These are phyloP conservation scores for Origma solitaria DNA, from an alignment of 2,113 vertebrate genomes.

Conservation along the genomic window DNA sequence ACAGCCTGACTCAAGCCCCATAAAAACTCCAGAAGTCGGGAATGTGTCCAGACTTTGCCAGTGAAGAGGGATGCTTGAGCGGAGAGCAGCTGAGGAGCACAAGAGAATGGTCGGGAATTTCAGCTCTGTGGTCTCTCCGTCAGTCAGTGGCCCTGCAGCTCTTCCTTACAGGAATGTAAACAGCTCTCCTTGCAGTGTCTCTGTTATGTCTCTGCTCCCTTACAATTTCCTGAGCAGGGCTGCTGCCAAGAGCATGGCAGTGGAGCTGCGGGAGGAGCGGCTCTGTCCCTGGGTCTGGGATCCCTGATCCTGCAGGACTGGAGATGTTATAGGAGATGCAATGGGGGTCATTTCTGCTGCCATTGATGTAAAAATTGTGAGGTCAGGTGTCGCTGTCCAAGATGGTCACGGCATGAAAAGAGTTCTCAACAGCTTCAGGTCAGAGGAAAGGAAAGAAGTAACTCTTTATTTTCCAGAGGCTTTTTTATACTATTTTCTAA, in stretches of 20 bases:
- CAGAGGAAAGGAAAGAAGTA: too few relatives aligned
- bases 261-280: neutral
- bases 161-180: conserved; percentile 76
- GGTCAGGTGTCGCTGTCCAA: too few relatives aligned
- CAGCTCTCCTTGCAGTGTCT: conserved; percentile 60
- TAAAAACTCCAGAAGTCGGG: neutral
- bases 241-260: conserved; percentile 51
- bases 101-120: neutral
- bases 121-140: neutral
- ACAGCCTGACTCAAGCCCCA: neutral
- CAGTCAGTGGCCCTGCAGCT: neutral
- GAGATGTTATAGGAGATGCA: accelerated
- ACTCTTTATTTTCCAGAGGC: too few relatives aligned
- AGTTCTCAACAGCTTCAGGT: too few relatives aligned
- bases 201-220: conserved; percentile 74
- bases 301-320: neutral
- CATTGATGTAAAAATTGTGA: neutral
- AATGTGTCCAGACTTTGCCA: neutral
- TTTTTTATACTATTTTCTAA: too few relatives aligned
- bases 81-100: neutral
- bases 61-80: neutral
- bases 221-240: conserved; percentile 69
- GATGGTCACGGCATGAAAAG: too few relatives aligned
- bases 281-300: neutral
- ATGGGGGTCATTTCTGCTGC: neutral